Percentiles rank a stretch among this genome's conserved stretches.
Evolutionary conservation across 2,113 vertebrate species (phyloP).

Genomic region (Antigone vipio): DNA sequence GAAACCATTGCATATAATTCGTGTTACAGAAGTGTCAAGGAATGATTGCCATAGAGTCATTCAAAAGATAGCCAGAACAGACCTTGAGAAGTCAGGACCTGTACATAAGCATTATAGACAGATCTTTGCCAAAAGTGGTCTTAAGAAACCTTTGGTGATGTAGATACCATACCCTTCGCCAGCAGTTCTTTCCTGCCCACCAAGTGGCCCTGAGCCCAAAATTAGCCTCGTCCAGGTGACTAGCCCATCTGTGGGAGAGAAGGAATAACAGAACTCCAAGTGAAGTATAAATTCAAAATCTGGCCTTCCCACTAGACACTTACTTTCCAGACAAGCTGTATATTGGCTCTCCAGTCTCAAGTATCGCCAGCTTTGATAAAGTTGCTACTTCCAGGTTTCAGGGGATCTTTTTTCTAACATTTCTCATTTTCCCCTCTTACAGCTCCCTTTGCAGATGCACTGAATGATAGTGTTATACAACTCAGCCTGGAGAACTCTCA

Average conservation of each 20-base stretch:
- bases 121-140: neutral
- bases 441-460: conserved; percentile 8
- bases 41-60: neutral
- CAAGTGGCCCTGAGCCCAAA: neutral
- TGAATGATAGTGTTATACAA: conserved; percentile 56
- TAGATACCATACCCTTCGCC: neutral
- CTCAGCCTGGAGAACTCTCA: conserved; percentile 67
- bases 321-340: neutral
- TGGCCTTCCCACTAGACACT: neutral
- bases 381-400: conserved; percentile 25
- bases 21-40: neutral
- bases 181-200: neutral
- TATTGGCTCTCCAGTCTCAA: neutral
- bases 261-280: neutral
- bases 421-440: conserved; percentile 32
- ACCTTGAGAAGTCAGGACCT: neutral
- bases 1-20: neutral
- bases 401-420: neutral
- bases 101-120: neutral
- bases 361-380: conserved; percentile 33
- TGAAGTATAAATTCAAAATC: neutral
- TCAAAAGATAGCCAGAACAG: neutral
- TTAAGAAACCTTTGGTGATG: neutral
- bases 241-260: neutral
- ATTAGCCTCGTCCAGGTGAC: neutral